Evolutionary conservation across 2,797 vertebrate species (phyloP).

Genomic region (Anniella stebbinsi): DNA sequence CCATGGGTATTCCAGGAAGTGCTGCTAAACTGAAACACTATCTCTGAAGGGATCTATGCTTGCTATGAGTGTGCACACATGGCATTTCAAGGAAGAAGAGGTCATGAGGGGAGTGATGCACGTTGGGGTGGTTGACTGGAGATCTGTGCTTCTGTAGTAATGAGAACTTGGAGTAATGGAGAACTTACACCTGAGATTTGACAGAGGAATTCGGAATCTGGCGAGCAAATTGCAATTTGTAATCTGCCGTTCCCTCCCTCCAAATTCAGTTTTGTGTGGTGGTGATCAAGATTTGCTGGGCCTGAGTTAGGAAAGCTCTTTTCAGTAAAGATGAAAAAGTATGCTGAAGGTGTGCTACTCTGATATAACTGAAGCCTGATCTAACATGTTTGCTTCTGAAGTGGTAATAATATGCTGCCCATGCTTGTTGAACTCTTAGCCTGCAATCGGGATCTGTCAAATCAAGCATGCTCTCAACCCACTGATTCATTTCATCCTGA

Average conservation of each 20-base stretch:
- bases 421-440: not conserved
- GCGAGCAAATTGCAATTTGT: no score
- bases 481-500: conserved; percentile 26
- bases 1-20: no score
- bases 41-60: no score
- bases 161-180: no score
- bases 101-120: no score
- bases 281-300: not conserved
- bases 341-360: not conserved
- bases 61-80: no score
- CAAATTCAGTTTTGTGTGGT: not conserved
- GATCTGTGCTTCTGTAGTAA: no score
- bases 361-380: not conserved
- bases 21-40: no score
- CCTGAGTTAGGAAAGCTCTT: not conserved
- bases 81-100: no score
- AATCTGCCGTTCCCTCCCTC: not conserved
- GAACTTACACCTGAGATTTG: no score
- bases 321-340: not conserved
- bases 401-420: not conserved
- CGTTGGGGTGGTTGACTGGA: no score
- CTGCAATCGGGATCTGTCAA: not conserved
- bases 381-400: not conserved
- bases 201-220: no score
- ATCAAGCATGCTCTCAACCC: not conserved